Evolutionary conservation across 2,797 vertebrate species (phyloP).

Genomic region (Cygnus olor): DNA sequence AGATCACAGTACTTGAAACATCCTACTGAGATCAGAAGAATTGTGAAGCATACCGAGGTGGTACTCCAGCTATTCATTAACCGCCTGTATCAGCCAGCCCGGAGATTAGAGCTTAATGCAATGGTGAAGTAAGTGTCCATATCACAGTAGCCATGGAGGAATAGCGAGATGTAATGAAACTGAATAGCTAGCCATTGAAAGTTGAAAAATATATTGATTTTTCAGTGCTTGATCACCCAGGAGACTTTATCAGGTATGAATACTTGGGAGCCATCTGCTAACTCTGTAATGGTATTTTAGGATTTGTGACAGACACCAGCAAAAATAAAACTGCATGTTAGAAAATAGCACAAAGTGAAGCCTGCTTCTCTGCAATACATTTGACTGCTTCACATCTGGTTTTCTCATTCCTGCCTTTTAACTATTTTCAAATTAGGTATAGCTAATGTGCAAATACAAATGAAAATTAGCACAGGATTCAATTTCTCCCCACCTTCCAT

Average conservation of each 20-base stretch:
- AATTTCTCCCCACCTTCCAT: slow-evolving; percentile 54
- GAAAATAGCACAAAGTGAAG: slow-evolving; percentile 68
- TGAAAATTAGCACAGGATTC: slow-evolving; percentile 46
- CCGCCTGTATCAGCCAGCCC: slow-evolving; percentile 42
- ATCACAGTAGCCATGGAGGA: slow-evolving; percentile 74
- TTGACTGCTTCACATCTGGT: slow-evolving; percentile 51
- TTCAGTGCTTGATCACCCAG: slow-evolving; percentile 75
- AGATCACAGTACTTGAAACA: slow-evolving; percentile 73
- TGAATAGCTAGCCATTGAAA: slow-evolving; percentile 72
- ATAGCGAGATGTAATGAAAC: slow-evolving; percentile 74
- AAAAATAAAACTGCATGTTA: slow-evolving; percentile 67
- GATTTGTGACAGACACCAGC: slow-evolving; percentile 71
- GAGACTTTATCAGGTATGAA: slow-evolving; percentile 74
- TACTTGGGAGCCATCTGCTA: slow-evolving; percentile 62
- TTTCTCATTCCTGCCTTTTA: slow-evolving; percentile 55
- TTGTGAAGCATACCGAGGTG: slow-evolving; percentile 58
- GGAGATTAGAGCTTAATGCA: slow-evolving; percentile 76
- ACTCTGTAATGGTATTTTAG: slow-evolving; percentile 73
- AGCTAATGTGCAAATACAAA: slow-evolving; percentile 49
- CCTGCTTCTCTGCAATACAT: slow-evolving; percentile 20
- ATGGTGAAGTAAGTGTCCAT: slow-evolving; percentile 71
- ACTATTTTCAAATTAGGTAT: slow-evolving; percentile 57
- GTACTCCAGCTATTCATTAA: slow-evolving; percentile 72
- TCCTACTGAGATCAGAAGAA: slow-evolving; percentile 72
- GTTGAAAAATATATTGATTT: slow-evolving; percentile 79